Conservation (phyloP, 2,113 vertebrate species). For the Petromus typicus region DNA sequence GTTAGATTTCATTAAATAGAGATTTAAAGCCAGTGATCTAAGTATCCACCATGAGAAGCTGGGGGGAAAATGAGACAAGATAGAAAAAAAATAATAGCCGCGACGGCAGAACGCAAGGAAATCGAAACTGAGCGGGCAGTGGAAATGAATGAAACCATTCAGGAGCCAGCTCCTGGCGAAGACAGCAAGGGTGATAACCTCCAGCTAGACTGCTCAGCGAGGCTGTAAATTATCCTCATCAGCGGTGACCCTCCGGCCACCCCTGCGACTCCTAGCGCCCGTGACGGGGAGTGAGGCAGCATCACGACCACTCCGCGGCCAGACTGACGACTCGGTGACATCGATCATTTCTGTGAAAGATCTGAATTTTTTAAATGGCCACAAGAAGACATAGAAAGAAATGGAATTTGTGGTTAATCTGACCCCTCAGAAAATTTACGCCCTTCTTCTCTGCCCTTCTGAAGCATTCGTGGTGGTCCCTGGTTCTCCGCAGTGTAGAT, state of each 20-base stretch:
- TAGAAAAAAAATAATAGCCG: background rate
- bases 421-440: background rate
- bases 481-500: background rate
- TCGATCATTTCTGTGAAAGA: background rate
- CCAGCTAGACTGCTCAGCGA: background rate
- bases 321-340: background rate
- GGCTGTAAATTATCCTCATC: accelerated
- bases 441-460: background rate
- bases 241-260: background rate
- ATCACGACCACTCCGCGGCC: background rate
- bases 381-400: background rate
- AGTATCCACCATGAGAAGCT: background rate
- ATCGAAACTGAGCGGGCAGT: background rate
- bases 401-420: background rate
- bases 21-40: background rate
- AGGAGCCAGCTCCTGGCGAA: background rate
- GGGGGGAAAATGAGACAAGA: background rate
- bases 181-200: background rate
- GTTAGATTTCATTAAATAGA: background rate
- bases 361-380: background rate
- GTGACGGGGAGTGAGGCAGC: background rate
- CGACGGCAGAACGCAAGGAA: background rate
- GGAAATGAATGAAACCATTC: background rate
- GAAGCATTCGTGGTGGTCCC: background rate
- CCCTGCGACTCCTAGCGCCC: background rate